Evolutionary conservation across 2,113 vertebrate species (phyloP).

Genomic region (Peromyscus polionotus): DNA sequence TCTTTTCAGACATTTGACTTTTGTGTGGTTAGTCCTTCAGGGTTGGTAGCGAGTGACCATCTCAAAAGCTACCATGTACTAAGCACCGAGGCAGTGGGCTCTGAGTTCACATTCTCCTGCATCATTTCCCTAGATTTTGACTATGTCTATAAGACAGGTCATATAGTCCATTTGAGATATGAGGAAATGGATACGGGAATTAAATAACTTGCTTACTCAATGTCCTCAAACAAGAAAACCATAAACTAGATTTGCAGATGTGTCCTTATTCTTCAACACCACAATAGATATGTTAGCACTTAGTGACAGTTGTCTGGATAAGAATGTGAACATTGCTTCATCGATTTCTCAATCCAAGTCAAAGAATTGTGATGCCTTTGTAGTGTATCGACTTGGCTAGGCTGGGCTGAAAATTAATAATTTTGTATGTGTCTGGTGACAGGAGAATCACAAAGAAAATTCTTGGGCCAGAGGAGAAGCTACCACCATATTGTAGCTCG

Average conservation of each 20-base stretch:
- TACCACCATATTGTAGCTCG: neutral
- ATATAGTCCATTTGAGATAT: slow-evolving; percentile 32
- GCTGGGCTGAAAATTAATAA: slow-evolving; percentile 14
- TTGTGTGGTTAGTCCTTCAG: neutral
- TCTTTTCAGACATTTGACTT: slow-evolving; percentile 11
- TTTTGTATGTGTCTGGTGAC: slow-evolving; percentile 45
- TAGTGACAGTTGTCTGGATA: slow-evolving; percentile 8
- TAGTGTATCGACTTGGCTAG: neutral
- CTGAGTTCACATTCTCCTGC: neutral
- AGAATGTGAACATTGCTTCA: neutral
- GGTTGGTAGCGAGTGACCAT: neutral
- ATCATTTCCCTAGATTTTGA: slow-evolving; percentile 15
- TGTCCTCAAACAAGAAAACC: neutral
- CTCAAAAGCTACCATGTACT: neutral
- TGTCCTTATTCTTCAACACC: neutral
- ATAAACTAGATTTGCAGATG: slow-evolving; percentile 51
- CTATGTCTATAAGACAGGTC: neutral
- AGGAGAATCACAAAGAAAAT: slow-evolving; percentile 24
- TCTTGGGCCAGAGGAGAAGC: neutral
- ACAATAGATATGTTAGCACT: neutral
- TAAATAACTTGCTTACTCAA: neutral
- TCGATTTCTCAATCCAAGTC: slow-evolving; percentile 30
- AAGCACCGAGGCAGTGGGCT: neutral
- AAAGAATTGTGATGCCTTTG: slow-evolving; percentile 9
- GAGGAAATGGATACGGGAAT: neutral